These are phyloP conservation scores for Drosophila nebulosa DNA, from an alignment of 1,140 invertebrate genomes.

Conservation along the genomic window DNA sequence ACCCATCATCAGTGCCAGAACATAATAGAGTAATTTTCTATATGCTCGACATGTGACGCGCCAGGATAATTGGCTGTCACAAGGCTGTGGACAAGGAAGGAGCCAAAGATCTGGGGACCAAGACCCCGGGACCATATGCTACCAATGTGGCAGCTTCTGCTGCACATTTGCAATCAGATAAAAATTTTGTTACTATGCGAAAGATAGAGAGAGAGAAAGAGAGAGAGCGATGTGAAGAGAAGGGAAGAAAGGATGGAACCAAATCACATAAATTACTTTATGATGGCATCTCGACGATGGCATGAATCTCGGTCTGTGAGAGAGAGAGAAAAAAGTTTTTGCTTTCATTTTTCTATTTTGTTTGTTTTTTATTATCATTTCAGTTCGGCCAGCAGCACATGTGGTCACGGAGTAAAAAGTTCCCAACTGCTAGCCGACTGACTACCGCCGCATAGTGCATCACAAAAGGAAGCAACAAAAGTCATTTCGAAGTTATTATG, in stretches of 20 bases:
- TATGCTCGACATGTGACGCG: conserved; percentile 44
- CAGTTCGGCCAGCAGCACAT: conserved; percentile 51
- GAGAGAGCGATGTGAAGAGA: neutral
- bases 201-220: neutral
- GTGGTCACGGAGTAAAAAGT: conserved; percentile 62
- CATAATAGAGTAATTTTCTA: conserved; percentile 74
- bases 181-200: conserved; percentile 19
- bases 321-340: conserved; percentile 31
- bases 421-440: conserved; percentile 24
- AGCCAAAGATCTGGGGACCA: conserved; percentile 28
- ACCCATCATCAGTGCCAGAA: conserved; percentile 36
- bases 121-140: conserved; percentile 52
- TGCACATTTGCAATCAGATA: conserved; percentile 59
- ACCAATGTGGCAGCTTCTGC: conserved; percentile 26
- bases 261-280: conserved; percentile 79
- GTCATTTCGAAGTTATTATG: conserved; percentile 75
- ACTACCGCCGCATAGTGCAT: conserved; percentile 40
- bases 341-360: neutral
- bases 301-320: conserved; percentile 54
- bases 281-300: conserved; percentile 50
- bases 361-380: conserved; percentile 1
- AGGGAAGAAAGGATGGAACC: conserved; percentile 10
- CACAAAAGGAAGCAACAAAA: conserved; percentile 68
- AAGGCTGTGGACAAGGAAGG: neutral
- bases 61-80: conserved; percentile 53